These are phyloP conservation scores for Mycetomoellerius zeteki DNA, from an alignment of 1,140 invertebrate species.

Conservation along the genomic window DNA sequence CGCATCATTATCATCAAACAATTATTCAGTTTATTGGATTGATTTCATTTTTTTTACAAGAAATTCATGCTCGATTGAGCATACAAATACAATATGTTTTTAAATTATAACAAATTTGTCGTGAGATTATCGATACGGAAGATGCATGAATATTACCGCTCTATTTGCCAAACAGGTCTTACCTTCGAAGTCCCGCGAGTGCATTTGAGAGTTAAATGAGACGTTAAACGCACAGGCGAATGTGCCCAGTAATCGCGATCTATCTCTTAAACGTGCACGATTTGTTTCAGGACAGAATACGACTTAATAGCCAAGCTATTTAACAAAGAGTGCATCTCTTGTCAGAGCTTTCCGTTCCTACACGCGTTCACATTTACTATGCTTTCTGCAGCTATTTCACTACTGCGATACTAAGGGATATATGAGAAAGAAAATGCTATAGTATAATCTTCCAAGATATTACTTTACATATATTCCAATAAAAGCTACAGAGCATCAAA, in stretches of 20 bases:
- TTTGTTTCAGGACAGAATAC: slow-evolving; percentile 69
- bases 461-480: neutral
- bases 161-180: slow-evolving; percentile 28
- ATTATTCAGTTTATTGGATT: neutral
- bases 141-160: neutral
- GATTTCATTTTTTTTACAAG: neutral
- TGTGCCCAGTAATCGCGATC: slow-evolving; percentile 60
- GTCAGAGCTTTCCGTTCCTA: slow-evolving; percentile 29
- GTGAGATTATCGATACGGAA: slow-evolving; percentile 20
- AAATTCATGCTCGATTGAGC: neutral
- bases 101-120: neutral
- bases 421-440: neutral
- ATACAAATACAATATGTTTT: neutral
- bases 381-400: slow-evolving; percentile 4
- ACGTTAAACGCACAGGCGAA: slow-evolving; percentile 36
- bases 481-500: neutral
- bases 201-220: slow-evolving; percentile 59
- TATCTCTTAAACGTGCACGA: slow-evolving; percentile 62
- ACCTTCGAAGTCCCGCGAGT: slow-evolving; percentile 7
- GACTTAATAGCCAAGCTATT: slow-evolving; percentile 60
- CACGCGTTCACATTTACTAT: slow-evolving; percentile 23
- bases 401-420: neutral
- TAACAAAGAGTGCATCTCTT: slow-evolving; percentile 62
- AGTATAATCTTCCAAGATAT: neutral
- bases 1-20: neutral